Percentiles rank a stretch among this genome's conserved stretches.
phyloP scores from a whole-genome alignment of 1,140 invertebrate genomes.

The Cydia strobilella region DNA sequence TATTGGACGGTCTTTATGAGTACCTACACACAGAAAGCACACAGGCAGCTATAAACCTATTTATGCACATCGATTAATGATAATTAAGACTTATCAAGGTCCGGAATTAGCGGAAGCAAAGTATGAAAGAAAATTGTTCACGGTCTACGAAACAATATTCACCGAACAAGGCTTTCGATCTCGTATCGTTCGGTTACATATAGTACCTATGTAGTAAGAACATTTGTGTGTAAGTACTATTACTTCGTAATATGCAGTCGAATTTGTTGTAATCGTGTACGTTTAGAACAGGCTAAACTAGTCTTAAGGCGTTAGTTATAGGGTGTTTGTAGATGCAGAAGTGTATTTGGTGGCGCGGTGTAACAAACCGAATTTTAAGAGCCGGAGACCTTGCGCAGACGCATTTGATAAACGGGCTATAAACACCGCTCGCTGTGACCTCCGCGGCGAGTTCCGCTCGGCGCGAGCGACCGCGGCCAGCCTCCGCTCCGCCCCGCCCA shows the following conservation, averaged over 20 bases:
- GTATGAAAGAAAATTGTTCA: constrained; percentile 16
- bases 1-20: too few relatives aligned
- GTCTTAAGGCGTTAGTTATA: constrained; percentile 10
- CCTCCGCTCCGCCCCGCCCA: constrained; percentile 8
- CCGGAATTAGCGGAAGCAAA: not conserved
- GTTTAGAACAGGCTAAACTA: not conserved
- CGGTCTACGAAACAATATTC: constrained; percentile 13
- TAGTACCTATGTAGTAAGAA: not conserved
- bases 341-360: not conserved
- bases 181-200: constrained; percentile 14
- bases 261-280: not conserved
- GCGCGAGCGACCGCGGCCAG: not conserved
- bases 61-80: constrained; percentile 1
- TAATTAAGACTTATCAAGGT: constrained; percentile 13
- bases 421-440: constrained; percentile 48
- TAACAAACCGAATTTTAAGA: constrained; percentile 21
- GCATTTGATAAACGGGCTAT: constrained; percentile 47
- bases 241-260: constrained; percentile 21
- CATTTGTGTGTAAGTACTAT: constrained; percentile 21
- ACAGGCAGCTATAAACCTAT: not conserved
- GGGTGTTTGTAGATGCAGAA: not conserved
- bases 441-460: constrained; percentile 36
- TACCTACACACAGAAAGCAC: not conserved
- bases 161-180: constrained; percentile 24
- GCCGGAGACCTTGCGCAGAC: constrained; percentile 48